Conservation (phyloP, 2,113 vertebrate genomes). For the Saccopteryx leptura region DNA sequence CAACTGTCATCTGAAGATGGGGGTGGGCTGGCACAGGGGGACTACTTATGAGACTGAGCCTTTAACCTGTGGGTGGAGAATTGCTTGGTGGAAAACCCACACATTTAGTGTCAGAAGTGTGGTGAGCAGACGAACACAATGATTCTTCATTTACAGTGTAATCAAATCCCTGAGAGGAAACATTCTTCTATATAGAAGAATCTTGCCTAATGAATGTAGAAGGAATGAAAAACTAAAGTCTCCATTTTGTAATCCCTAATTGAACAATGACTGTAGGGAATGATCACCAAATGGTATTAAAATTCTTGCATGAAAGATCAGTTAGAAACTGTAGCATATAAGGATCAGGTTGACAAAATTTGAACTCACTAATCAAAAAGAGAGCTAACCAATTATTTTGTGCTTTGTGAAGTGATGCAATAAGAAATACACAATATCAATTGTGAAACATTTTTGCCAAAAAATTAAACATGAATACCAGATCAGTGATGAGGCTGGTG, state of each 20-base stretch:
- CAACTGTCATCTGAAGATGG: background rate
- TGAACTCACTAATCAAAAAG: background rate
- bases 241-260: background rate
- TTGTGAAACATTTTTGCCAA: background rate
- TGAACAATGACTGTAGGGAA: background rate
- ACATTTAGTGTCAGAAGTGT: background rate
- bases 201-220: background rate
- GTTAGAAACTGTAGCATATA: background rate
- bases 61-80: background rate
- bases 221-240: constrained; percentile 43
- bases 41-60: background rate
- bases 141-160: background rate
- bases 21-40: no score
- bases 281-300: constrained; percentile 1
- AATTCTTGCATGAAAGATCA: constrained; percentile 2
- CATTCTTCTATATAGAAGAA: constrained; percentile 6
- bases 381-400: background rate
- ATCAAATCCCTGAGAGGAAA: background rate
- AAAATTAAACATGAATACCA: background rate
- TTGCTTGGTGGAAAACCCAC: background rate
- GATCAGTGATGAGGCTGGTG: no score
- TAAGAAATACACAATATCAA: background rate
- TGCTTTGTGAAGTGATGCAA: background rate
- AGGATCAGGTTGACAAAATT: background rate
- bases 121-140: background rate